Evolutionary conservation across 2,113 vertebrate genomes (phyloP).

Genomic region (Charadrius vociferus): DNA sequence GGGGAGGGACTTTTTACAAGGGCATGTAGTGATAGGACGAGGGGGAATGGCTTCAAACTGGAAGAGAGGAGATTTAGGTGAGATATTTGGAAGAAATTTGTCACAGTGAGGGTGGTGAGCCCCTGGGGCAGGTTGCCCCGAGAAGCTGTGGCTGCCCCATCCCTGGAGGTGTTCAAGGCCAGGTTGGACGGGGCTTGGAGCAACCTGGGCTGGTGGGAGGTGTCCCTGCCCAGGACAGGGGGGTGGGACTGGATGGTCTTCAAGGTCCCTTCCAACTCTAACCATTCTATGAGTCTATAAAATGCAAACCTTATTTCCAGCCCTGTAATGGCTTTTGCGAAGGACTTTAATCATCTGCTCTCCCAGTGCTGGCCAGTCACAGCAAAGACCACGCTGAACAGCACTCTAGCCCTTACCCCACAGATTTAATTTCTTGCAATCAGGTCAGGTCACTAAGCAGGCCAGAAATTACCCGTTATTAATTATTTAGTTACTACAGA

Average conservation of each 20-base stretch:
- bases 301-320: neutral
- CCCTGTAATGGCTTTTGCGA: neutral
- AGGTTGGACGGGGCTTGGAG: neutral
- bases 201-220: neutral
- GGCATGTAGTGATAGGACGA: no score
- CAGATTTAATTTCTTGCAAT: neutral
- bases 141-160: no score
- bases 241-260: neutral
- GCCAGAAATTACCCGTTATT: neutral
- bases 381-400: neutral
- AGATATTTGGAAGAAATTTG: no score
- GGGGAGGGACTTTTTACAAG: no score
- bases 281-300: neutral
- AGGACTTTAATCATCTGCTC: neutral
- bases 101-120: no score
- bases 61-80: no score
- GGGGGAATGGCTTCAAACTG: no score
- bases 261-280: neutral
- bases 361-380: neutral
- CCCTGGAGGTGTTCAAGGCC: no score
- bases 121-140: no score
- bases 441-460: neutral
- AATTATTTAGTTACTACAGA: neutral
- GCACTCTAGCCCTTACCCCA: neutral
- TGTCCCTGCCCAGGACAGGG: neutral